Evolutionary conservation across 1,140 invertebrate species (phyloP).

Genomic region (Ctenoplectra terminalis): DNA sequence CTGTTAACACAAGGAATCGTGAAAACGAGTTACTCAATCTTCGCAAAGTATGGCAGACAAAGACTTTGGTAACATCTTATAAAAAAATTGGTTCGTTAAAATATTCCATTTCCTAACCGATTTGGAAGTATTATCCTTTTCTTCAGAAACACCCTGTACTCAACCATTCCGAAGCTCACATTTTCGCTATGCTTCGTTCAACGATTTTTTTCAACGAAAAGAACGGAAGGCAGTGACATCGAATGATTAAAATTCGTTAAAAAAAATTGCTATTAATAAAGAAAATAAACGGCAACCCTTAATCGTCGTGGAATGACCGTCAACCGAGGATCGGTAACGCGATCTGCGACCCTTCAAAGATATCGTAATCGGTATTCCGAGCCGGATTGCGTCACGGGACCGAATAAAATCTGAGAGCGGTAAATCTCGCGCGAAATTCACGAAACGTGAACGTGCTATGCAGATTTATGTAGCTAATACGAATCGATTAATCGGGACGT

Average conservation of each 20-base stretch:
- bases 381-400: slow-evolving; percentile 1
- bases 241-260: neutral
- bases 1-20: neutral
- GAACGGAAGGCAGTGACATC: neutral
- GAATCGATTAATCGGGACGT: slow-evolving; percentile 9
- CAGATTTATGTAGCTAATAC: slow-evolving; percentile 25
- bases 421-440: slow-evolving; percentile 21
- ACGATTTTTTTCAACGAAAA: too few species aligned
- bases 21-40: neutral
- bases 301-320: neutral
- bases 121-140: too few species aligned
- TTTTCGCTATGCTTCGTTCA: too few species aligned
- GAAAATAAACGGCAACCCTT: neutral
- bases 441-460: neutral
- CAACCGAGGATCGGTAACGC: slow-evolving; percentile 6
- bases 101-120: neutral
- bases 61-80: too few species aligned
- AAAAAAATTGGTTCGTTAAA: too few species aligned
- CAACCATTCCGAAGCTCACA: too few species aligned
- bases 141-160: neutral
- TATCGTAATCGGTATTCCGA: neutral
- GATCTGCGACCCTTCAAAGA: neutral
- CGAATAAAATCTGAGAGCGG: neutral
- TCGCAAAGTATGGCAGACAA: neutral
- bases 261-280: neutral